Base-by-base conservation (phyloP, 2,113 vertebrate species). In the Scomber scombrus region DNA sequence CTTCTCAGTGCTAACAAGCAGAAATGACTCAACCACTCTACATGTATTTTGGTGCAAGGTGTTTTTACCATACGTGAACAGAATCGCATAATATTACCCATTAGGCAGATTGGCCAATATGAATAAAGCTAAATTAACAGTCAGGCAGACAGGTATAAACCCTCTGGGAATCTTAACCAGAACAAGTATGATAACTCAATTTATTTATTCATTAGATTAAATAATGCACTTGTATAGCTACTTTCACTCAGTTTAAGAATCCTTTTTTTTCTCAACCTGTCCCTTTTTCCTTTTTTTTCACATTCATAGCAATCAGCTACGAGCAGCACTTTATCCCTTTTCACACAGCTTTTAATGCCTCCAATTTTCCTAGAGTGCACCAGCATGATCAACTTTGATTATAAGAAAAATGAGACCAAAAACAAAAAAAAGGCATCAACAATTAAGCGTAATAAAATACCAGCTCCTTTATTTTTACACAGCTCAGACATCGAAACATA, bases 181-280 rank as follows among this genome's bases (percentile, higher is more conserved):
- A 60, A 56, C 23, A 57, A 29, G 26, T 21, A 34, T 13, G 29
- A 13, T 31, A 7, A 51, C 55, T 0, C 0, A 1, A 49, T 71
- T 63, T 12, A 58, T 58, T 55, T 9, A 62, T 66, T 66, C 23
- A 34, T 45, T 54, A 29, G 43, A 50, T 55, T 11, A 73, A 62
- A 47, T 47, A 12, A 13, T 8, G 46, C 18, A 4, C 58, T 64
- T 18, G n/a, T 45, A 10, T 12, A 52, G 15, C 43, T 29, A 21
- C 49, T 49, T 4, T 52, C 60, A 19, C 15, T 60, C 47, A 58
- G 13, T 14, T 0, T 2, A 6, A 3, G n/a, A 12, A 11, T 52
- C 19, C 50, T 52, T 52, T 52, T 7, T 40, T 40, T 34, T 34
- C 1, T 34, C 34, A 19, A 19, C n/a, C n/a, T 11, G 51, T 7